These are phyloP conservation scores for Leucopternis melanops DNA, from an alignment of 2,113 vertebrate species.

Conservation along the genomic window DNA sequence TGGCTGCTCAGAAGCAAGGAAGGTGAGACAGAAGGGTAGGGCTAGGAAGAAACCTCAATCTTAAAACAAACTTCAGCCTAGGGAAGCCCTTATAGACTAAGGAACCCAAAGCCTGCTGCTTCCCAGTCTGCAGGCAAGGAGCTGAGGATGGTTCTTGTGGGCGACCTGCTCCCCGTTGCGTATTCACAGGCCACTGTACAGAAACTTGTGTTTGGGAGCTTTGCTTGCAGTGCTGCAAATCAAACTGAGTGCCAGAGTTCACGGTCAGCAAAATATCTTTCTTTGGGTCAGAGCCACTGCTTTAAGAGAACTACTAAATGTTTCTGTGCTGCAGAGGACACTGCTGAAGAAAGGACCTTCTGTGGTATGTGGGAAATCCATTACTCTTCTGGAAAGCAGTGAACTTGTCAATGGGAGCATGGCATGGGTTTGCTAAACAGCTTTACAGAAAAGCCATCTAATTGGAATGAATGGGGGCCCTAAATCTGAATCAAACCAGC, in stretches of 20 bases:
- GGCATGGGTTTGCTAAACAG: not conserved
- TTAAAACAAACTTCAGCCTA: not conserved
- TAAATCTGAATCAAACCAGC: constrained; percentile 16
- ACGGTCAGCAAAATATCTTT: not conserved
- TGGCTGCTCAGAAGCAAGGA: not conserved
- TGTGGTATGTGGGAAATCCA: not conserved
- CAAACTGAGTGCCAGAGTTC: not conserved
- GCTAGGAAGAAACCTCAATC: not conserved
- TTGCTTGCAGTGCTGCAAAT: not conserved
- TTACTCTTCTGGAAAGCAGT: not conserved
- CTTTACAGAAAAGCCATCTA: not conserved
- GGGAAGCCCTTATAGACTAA: not conserved
- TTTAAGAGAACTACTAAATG: not conserved
- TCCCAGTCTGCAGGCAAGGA: not conserved
- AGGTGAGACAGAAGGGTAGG: not conserved
- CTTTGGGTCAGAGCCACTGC: not conserved
- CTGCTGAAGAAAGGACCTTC: not conserved
- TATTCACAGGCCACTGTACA: not conserved
- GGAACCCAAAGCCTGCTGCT: not conserved
- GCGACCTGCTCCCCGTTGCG: not conserved
- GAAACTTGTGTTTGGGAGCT: not conserved
- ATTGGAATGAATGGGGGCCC: not conserved
- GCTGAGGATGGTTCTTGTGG: not conserved
- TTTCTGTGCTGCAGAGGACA: not conserved
- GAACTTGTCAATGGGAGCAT: not conserved